phyloP scores from a whole-genome alignment of 2,113 vertebrate genomes.

The Ploceus nigricollis region DNA sequence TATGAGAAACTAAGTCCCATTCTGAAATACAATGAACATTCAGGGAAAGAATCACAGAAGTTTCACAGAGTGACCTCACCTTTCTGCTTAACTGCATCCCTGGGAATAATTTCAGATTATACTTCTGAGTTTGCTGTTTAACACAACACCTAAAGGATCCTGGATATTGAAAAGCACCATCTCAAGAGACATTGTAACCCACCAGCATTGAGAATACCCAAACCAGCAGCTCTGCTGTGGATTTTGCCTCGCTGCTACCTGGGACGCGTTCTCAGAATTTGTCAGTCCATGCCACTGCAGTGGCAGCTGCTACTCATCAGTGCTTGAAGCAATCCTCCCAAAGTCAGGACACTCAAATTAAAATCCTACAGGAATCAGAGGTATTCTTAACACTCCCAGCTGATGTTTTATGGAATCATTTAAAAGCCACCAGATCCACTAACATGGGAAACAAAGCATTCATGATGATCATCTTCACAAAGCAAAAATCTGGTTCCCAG shows the following conservation, averaged over 20 bases:
- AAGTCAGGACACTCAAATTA: not conserved
- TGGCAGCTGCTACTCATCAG: not conserved
- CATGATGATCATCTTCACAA: not conserved
- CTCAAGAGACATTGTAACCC: not conserved
- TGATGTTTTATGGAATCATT: not conserved
- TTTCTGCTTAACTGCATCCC: not conserved
- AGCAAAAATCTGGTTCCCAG: not conserved
- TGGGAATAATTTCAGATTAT: not conserved
- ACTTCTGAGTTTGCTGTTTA: not conserved
- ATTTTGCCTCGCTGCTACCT: not conserved
- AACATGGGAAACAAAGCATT: not conserved
- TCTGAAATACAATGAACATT: not conserved
- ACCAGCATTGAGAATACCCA: not conserved
- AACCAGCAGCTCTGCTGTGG: not conserved
- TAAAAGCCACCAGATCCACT: not conserved
- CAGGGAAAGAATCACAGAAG: not conserved
- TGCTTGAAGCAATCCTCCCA: not conserved
- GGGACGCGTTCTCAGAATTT: not conserved
- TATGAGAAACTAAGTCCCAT: not conserved
- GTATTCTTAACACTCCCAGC: not conserved
- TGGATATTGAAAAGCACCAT: not conserved
- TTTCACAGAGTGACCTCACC: not conserved
- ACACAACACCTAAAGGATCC: not conserved
- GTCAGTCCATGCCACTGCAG: not conserved
- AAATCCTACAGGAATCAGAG: not conserved